These are phyloP conservation scores for Fulmarus glacialis DNA, from an alignment of 2,113 vertebrate species.

Conservation along the genomic window DNA sequence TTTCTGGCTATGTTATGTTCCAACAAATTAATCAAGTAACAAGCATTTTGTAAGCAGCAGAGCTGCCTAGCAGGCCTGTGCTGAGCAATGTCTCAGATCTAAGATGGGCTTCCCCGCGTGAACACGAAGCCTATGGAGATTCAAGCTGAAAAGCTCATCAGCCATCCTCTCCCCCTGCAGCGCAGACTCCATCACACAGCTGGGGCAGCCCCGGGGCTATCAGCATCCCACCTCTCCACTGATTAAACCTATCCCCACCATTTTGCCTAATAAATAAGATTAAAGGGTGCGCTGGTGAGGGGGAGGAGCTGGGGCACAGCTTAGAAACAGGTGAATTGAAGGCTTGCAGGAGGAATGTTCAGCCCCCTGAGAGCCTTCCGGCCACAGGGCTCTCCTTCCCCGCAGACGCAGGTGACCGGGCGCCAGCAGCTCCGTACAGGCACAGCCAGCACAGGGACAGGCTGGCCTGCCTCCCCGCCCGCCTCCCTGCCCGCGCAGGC, in stretches of 20 bases:
- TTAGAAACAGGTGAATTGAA: background rate
- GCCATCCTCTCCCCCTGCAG: background rate
- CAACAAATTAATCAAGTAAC: background rate
- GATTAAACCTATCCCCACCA: background rate
- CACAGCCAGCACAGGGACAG: fast-evolving
- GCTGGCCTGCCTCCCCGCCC: background rate
- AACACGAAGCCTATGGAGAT: background rate
- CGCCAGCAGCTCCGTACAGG: fast-evolving
- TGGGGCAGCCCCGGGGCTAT: background rate
- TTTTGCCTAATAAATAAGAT: background rate
- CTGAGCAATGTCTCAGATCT: background rate
- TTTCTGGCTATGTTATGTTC: background rate
- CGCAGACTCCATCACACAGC: background rate
- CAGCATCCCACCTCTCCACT: background rate
- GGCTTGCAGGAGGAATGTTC: background rate
- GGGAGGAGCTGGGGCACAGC: background rate
- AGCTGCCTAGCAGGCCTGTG: background rate
- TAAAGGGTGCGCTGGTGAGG: background rate
- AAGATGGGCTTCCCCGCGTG: background rate
- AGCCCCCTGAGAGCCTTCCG: background rate
- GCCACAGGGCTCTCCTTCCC: background rate
- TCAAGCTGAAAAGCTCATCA: background rate
- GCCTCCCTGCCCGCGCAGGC: background rate
- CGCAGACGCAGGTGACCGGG: fast-evolving
- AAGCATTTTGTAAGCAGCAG: background rate